A percentile compares a stretch with the other conserved stretches of the same genome.
Evolutionary conservation across 2,113 vertebrate genomes (phyloP).

Genomic region (Clarias batrachus): DNA sequence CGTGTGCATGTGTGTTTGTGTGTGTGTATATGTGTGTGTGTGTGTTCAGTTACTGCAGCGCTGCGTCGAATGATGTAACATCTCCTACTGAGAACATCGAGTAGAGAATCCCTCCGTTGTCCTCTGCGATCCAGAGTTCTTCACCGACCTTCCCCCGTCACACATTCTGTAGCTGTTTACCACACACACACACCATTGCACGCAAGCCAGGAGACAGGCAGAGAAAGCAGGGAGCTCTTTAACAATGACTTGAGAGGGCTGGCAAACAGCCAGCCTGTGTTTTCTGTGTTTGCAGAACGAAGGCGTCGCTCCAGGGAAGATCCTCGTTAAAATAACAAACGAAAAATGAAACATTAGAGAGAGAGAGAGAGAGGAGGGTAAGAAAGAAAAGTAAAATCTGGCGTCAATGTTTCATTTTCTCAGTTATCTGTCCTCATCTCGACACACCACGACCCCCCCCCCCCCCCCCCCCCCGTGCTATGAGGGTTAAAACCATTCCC

Average conservation of each 20-base stretch:
- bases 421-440: not conserved
- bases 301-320: not conserved
- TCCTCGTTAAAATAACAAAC: too few relatives aligned
- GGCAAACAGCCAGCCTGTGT: slow-evolving; percentile 1
- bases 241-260: slow-evolving; percentile 7
- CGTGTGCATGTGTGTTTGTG: not conserved
- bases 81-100: not conserved
- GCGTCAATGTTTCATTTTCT: too few relatives aligned
- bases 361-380: too few relatives aligned
- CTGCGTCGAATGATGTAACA: slow-evolving; percentile 17
- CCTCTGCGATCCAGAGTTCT: not conserved
- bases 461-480: not conserved
- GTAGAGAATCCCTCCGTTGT: not conserved
- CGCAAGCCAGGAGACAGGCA: not conserved
- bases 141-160: slow-evolving; percentile 9
- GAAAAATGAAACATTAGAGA: not conserved
- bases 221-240: slow-evolving; percentile 11
- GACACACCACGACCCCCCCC: not conserved
- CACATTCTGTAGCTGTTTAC: not conserved
- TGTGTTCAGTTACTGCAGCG: not conserved
- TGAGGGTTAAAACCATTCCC: slow-evolving; percentile 41
- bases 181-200: slow-evolving; percentile 15
- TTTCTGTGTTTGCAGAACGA: not conserved
- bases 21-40: not conserved
- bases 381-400: not conserved